These are phyloP conservation scores for Chloebia gouldiae DNA, from an alignment of 2,113 vertebrate genomes.

Conservation along the genomic window DNA sequence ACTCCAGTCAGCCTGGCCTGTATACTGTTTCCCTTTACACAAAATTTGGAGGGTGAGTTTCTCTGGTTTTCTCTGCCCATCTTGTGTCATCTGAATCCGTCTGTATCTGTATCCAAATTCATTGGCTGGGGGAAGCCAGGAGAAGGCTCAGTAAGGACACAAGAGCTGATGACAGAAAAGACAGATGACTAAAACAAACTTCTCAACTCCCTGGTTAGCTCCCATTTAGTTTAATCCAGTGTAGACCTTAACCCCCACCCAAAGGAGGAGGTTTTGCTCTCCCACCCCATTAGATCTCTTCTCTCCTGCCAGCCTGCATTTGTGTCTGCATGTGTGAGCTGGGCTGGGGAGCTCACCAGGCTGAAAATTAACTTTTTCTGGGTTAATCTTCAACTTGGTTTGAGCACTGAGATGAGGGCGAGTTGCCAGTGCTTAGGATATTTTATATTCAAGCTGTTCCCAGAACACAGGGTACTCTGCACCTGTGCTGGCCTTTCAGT, in stretches of 20 bases:
- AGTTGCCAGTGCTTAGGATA: background rate
- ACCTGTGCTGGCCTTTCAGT: background rate
- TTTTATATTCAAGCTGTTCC: background rate
- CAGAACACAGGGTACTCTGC: fast-evolving
- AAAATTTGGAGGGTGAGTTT: conserved; percentile 86
- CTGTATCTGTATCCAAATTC: background rate
- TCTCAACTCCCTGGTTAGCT: background rate
- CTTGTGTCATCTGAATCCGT: fast-evolving
- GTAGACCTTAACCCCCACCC: background rate
- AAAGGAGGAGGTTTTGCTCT: background rate
- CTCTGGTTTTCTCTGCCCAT: background rate
- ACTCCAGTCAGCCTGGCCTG: conserved; percentile 86
- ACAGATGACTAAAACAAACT: background rate
- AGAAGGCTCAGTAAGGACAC: background rate
- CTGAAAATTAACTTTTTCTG: conserved; percentile 8
- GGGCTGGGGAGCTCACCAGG: background rate
- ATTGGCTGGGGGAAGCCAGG: background rate
- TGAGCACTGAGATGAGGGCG: fast-evolving
- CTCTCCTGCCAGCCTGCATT: background rate
- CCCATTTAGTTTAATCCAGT: background rate
- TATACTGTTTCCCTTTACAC: conserved; percentile 92
- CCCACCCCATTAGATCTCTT: background rate
- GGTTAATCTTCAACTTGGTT: background rate
- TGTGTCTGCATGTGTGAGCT: fast-evolving
- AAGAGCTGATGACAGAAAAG: background rate